Base-by-base conservation (phyloP, 1,140 invertebrate genomes). In the Pseudomyrmex cubaensis region DNA sequence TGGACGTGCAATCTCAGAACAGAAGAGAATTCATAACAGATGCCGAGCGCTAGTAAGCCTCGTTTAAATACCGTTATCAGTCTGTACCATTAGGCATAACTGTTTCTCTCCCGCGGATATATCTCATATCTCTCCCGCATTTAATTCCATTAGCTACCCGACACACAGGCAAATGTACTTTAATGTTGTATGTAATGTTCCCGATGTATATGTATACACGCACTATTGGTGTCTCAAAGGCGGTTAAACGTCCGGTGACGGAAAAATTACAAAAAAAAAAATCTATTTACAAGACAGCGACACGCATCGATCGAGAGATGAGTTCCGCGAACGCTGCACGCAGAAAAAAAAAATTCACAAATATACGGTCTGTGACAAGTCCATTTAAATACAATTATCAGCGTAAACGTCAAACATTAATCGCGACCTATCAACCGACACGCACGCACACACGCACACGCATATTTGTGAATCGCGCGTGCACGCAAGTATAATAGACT, bases 41-140 rank as follows among this genome's bases (percentile, higher is more conserved):
- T 80, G 76, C 59, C 59, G 66, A 80, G 54, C 20, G 83, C 52
- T 70, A 83, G 72, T 76, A 85, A 88, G 90, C 86, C 87, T 72
- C 86, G 87, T 89, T 90, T 90, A 88, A 89, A 89, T 90, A 86
- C 59, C 85, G 85, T 90, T 90, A 90, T 90, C 87, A 80, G 76
- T 56, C 7, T 20, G 59, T 75, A 84, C 86, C 85, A 74, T 80
- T 85, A 83, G 84, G 54, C 87, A 83, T 82, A 56, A 84, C 67
- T 85, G 80, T 76, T 76, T 88, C 85, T 67, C 69, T 72, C 59
- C 74, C 84, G 59, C 52, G 57, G 67, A 74, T 35, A 46, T 59
- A 20, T 57, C 80, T 66, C 75, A 44, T 22, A 73, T 59, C 83
- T 80, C 73, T 63, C 20, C 20, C 69, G 78, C 86, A 88, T 87